Conservation (phyloP, 2,113 vertebrate species). For the Anguilla rostrata region DNA sequence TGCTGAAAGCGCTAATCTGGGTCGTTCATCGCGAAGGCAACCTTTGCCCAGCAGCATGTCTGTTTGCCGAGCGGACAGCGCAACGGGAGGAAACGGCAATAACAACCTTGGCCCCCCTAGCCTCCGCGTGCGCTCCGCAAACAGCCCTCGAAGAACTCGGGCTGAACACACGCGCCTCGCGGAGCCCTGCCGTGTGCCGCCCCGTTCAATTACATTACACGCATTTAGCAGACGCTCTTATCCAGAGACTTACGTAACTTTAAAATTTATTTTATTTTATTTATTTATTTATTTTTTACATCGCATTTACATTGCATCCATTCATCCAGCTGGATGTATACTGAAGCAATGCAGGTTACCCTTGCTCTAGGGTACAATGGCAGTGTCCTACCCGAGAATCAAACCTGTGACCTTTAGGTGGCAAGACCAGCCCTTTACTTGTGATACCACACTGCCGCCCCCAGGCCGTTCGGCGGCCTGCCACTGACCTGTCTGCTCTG, state of each 20-base stretch:
- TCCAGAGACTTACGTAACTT: too few relatives aligned
- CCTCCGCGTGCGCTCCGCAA: constrained; percentile 51
- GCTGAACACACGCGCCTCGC: constrained; percentile 27
- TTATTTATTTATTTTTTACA: too few relatives aligned
- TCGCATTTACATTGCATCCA: too few relatives aligned
- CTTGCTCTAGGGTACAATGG: too few relatives aligned
- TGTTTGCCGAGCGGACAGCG: constrained; percentile 66
- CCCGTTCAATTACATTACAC: too few relatives aligned
- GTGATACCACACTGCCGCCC: background rate
- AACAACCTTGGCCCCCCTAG: constrained; percentile 68
- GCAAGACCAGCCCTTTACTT: background rate
- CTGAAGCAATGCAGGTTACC: too few relatives aligned
- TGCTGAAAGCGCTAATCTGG: constrained; percentile 36
- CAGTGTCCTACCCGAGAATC: too few relatives aligned
- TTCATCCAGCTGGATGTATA: too few relatives aligned
- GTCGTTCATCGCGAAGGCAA: constrained; percentile 40
- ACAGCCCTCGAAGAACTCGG: constrained; percentile 60
- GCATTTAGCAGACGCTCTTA: too few relatives aligned
- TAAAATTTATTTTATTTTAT: too few relatives aligned
- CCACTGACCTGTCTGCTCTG: background rate
- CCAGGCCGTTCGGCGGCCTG: background rate
- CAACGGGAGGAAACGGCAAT: constrained; percentile 63
- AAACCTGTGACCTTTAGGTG: too few relatives aligned
- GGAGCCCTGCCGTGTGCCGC: background rate
- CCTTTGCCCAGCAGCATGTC: constrained; percentile 65